Conservation (phyloP, 2,888 invertebrate genomes). For the Sinopyrophorus schimmeli region DNA sequence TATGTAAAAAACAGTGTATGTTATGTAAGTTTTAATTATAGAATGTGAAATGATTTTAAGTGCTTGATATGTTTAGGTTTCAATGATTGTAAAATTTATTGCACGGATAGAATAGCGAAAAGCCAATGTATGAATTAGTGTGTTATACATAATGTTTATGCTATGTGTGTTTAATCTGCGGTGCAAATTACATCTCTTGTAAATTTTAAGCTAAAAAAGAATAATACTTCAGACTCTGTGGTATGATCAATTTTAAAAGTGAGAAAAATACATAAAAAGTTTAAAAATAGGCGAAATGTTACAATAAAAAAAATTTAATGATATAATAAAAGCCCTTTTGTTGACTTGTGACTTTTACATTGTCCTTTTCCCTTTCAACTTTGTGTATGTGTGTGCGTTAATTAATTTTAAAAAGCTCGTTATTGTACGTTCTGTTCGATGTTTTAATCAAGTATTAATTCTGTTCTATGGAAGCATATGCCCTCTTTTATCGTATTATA, state of each 20-base stretch:
- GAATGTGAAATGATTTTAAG: slow-evolving; percentile 18
- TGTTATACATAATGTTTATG: slow-evolving; percentile 37
- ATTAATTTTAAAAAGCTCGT: too few relatives aligned
- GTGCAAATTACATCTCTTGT: slow-evolving; percentile 36
- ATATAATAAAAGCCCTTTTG: slow-evolving; percentile 24
- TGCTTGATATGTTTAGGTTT: slow-evolving; percentile 16
- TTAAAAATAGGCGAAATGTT: slow-evolving; percentile 43
- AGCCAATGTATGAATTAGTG: slow-evolving; percentile 34
- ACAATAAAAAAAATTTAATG: slow-evolving; percentile 25
- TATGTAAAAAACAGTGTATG: slow-evolving; percentile 37
- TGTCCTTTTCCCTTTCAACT: too few relatives aligned
- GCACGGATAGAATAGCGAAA: slow-evolving; percentile 32
- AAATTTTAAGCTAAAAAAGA: slow-evolving; percentile 34
- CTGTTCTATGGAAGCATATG: too few relatives aligned
- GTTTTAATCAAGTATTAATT: too few relatives aligned
- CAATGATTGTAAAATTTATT: slow-evolving; percentile 29
- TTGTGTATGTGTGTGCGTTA: too few relatives aligned
- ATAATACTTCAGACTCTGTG: slow-evolving; percentile 38
- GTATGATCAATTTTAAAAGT: slow-evolving; percentile 39
- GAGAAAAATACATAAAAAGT: slow-evolving; percentile 45
- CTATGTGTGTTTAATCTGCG: slow-evolving; percentile 34
- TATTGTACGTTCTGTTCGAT: too few relatives aligned
- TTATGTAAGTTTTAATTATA: slow-evolving; percentile 26
- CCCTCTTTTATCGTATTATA: too few relatives aligned
- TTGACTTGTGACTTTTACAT: slow-evolving; percentile 11